These are phyloP conservation scores for Decapterus maruadsi DNA, from an alignment of 2,797 vertebrate species.

Conservation along the genomic window DNA sequence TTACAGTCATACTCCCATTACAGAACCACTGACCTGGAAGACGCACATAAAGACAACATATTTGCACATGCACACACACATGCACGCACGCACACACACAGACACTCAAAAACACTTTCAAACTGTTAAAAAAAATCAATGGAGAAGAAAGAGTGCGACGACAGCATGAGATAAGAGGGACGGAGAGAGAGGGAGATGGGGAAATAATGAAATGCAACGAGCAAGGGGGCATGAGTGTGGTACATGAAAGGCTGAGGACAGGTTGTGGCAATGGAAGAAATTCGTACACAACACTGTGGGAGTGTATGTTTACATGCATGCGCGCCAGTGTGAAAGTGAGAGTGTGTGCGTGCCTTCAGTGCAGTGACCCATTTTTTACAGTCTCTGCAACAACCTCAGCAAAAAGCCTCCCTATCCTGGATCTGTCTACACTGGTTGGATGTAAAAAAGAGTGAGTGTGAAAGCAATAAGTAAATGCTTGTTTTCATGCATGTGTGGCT, in stretches of 20 bases:
- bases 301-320: slow-evolving; percentile 19
- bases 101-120: neutral
- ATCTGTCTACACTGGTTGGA: slow-evolving; percentile 55
- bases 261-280: slow-evolving; percentile 43
- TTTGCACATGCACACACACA: slow-evolving; percentile 26
- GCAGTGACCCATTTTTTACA: slow-evolving; percentile 82
- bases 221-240: slow-evolving; percentile 39
- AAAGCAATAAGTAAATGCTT: slow-evolving; percentile 46
- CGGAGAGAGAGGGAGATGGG: slow-evolving; percentile 45
- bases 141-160: slow-evolving; percentile 41
- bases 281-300: slow-evolving; percentile 23
- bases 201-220: slow-evolving; percentile 69
- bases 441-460: slow-evolving; percentile 50
- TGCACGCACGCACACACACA: slow-evolving; percentile 4
- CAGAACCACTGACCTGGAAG: slow-evolving; percentile 77
- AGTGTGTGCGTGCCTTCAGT: slow-evolving; percentile 50
- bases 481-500: slow-evolving; percentile 51
- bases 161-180: slow-evolving; percentile 60
- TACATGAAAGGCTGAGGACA: slow-evolving; percentile 61
- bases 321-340: slow-evolving; percentile 37
- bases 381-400: slow-evolving; percentile 77
- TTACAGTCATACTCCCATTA: slow-evolving; percentile 70
- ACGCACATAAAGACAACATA: slow-evolving; percentile 55
- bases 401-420: slow-evolving; percentile 64
- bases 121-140: slow-evolving; percentile 45